Base-by-base conservation (phyloP, 2,888 invertebrate species). In the Pomacea canaliculata region DNA sequence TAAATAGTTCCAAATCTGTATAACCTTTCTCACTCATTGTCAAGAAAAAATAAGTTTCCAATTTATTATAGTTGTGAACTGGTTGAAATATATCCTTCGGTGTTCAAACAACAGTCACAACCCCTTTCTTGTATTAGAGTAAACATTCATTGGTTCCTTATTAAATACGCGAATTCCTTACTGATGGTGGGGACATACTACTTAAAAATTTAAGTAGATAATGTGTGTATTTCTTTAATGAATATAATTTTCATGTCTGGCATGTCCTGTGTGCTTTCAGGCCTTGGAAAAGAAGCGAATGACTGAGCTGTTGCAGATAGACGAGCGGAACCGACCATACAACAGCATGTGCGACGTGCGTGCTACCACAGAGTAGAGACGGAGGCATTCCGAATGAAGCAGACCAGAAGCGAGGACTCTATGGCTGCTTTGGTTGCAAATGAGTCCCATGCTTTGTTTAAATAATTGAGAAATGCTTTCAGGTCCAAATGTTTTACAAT, bases 291-390 rank as follows among this genome's bases (percentile, higher is more conserved):
- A 90, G 77, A 84, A 83, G 73, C 93, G 93, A 70, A 95, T 94
- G 0, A 93, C 94, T 0, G 92, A 92, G 81, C 88, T 95, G 2
- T 89, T 95, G 77, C 93, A 93, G 3, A 90, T 95, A 82, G 97
- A 97, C 89, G 99, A 99, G 87, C 93, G 98, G 23, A 97, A 97
- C 86, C 93, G 98, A 7, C 95, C 96, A 0, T 99, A 97, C 91
- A 98, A 99, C 91, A 97, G 96, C 87, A 91, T 91, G 89, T 90
- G 89, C 79, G 91, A 91, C 65, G 94, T 94, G 0, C 95, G 95
- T 84, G 95, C 94, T 79, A 97, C 97, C 0, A 95, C 96, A 0
- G 96, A 96, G 96, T 96, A 81, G 97, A 99, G 90, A 93, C 98
- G 89, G 98, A 99, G 90, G 97, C 97, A 0, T 98, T 95, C 92